Evolutionary conservation across 2,888 invertebrate species (phyloP), one percentile per base, ranked within the genome.

Genomic region (Cotesia congregata): DNA sequence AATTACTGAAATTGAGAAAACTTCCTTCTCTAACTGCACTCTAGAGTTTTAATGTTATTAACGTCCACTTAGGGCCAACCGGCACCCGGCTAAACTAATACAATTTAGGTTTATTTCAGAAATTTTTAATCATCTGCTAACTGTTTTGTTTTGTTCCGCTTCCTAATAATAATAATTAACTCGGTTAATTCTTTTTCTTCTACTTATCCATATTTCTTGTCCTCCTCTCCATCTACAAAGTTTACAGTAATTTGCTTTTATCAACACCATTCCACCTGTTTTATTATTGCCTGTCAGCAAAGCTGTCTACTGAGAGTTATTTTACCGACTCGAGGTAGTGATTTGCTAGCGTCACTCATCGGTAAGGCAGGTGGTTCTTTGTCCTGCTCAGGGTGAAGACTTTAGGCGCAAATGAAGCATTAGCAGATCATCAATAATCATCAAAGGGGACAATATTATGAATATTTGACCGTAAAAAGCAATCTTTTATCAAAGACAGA

Each of bases 1-100:
- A 62, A 62, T 62, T 62, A 62, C 62, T 20, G 62, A 17, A 9
- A 62, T 62, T 62, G 62, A 62, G 62, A 62, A 62, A 62, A 62
- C 62, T 62, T 15, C 15, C 20, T 17, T 1, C 20, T 62, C 50
- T 50, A 50, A 62, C 62, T 62, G 20, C 20, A 62, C 62, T 62
- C 17, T 5, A 3, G 15, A 15, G 20, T 62, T 62, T 62, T 62
- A 62, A 15, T 20, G 62, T 62, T 62, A 62, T 62, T 17, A 62
- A 62, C 62, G 50, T 50, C 50, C 50, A 50, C 9, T 50, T 50
- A 12, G 12, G 50, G 50, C 7, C 50, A 50, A 30, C 30, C 30
- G 30, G 30, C 30, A 30, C 30, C 3, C 30, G 50, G 12, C 50
- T 50, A 50, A 50, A 50, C 50, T 50, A 50, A 50, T 12, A 9